Base-by-base conservation (phyloP, 2,113 vertebrate genomes). In the Bostrychus sinensis region DNA sequence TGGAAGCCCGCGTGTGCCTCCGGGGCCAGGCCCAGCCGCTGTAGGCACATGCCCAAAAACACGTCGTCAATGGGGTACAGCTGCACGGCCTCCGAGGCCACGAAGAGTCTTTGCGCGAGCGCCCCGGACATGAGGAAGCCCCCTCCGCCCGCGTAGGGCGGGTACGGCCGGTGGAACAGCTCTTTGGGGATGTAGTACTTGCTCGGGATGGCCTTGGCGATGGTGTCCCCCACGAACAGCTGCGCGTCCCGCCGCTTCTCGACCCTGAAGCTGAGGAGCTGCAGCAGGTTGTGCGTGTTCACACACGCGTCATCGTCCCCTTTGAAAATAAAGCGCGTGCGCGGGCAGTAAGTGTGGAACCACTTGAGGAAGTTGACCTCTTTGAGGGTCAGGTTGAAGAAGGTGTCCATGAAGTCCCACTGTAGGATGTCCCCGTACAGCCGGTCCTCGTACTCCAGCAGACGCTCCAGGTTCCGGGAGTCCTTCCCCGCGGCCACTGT, bases 11-110 rank as follows among this genome's bases (percentile, higher is more conserved):
- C 63, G 63, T 96, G 94, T 2, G 86, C 45, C 69, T 93, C 82
- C 0, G 94, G 94, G 25, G 66, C 8, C 55, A 93, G 64, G 1
- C 83, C 78, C 0, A 91, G 66, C 37, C n/a, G 85, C 66, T 89
- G 69, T 34, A 95, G 85, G 59, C 94, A 95, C 93, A 94, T 93
- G 19, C 94, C 94, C 85, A 95, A 55, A 78, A 94, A 95, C 38
- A 95, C 93, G 7, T 96, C 93, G 12, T 95, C 94, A 2, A 95
- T 96, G n/a, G 94, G 94, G 80, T 93, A 94, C 36, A 95, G 62
- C 77, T 92, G 88, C 65, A 92, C 48, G 41, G 72, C 65, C 78
- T 93, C 88, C 0, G 91, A 93, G 19, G 68, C 90, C 13, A 75
- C 73, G 12, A 92, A 90, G 11, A 89, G 61, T 5, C 56, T 78